A percentile compares a stretch with the other conserved stretches of the same genome.
phyloP scores from a whole-genome alignment of 2,888 invertebrate genomes.

The Rhamphomyia laevipes region DNA sequence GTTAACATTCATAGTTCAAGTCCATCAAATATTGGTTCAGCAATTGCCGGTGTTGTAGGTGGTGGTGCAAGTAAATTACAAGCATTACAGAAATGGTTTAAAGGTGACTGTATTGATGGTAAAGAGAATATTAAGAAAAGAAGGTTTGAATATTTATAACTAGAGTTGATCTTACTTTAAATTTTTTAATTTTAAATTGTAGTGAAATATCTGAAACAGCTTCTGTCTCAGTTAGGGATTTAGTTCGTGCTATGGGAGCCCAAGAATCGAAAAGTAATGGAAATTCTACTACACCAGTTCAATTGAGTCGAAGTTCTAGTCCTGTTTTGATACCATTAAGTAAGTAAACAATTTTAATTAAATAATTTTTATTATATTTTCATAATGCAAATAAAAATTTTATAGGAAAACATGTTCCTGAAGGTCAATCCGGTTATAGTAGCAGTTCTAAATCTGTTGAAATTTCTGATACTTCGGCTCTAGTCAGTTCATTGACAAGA shows the following conservation, averaged over 20 bases:
- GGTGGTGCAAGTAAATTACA: constrained; percentile 37
- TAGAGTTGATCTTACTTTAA: neutral
- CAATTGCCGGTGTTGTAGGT: constrained; percentile 37
- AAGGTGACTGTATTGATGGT: constrained; percentile 32
- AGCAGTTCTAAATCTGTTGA: constrained; percentile 24
- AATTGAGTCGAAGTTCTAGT: constrained; percentile 45
- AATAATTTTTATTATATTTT: neutral
- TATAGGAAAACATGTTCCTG: constrained; percentile 7
- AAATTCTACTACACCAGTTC: constrained; percentile 59
- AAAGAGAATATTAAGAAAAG: constrained; percentile 16
- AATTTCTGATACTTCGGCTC: constrained; percentile 47
- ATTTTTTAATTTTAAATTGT: neutral
- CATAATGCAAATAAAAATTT: neutral
- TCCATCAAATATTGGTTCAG: constrained; percentile 32
- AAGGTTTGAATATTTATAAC: constrained; percentile 9
- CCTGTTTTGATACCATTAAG: constrained; percentile 48
- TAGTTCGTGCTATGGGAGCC: constrained; percentile 57
- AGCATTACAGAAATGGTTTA: constrained; percentile 38
- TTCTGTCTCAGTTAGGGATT: constrained; percentile 51
- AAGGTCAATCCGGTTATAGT: constrained; percentile 16
- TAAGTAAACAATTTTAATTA: constrained; percentile 23
- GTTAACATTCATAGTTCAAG: constrained; percentile 17
- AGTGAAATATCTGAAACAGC: constrained; percentile 39
- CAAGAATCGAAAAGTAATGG: constrained; percentile 64
- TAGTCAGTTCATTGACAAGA: constrained; percentile 48